Evolutionary conservation across 2,113 vertebrate genomes (phyloP).

Genomic region (Archocentrus centrarchus): DNA sequence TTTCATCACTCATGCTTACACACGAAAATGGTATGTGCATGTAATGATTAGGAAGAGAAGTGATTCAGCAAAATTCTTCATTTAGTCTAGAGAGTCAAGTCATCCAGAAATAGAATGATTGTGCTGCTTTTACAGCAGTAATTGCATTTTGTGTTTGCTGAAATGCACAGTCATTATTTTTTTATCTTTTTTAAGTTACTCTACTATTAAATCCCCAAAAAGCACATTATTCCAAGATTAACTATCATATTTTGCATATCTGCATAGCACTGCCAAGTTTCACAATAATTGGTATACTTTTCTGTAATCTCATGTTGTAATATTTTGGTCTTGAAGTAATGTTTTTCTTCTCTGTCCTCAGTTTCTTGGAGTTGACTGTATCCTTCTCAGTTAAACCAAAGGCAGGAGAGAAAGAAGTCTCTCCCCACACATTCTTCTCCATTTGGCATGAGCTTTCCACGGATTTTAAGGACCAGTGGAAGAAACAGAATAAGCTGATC

Average conservation of each 20-base stretch:
- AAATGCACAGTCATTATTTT: constrained; percentile 37
- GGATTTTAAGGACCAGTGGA: constrained; percentile 98
- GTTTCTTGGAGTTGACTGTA: constrained; percentile 90
- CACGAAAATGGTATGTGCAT: not conserved
- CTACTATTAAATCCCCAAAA: constrained; percentile 41
- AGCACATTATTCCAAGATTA: constrained; percentile 51
- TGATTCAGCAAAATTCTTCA: not conserved
- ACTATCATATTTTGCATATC: constrained; percentile 66
- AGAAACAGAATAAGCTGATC: constrained; percentile 94
- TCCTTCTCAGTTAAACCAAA: constrained; percentile 96
- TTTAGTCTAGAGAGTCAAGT: constrained; percentile 23
- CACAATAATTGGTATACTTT: constrained; percentile 53
- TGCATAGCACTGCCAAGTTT: constrained; percentile 52
- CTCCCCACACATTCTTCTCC: constrained; percentile 92
- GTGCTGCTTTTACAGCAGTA: constrained; percentile 9
- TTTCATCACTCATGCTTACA: constrained; percentile 12
- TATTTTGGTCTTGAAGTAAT: constrained; percentile 60
- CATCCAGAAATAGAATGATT: not conserved
- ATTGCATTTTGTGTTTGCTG: constrained; percentile 25
- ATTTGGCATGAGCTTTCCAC: constrained; percentile 97
- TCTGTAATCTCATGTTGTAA: constrained; percentile 63
- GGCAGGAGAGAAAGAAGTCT: constrained; percentile 94
- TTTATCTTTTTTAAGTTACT: constrained; percentile 15
- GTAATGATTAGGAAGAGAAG: not conserved
- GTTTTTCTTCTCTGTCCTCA: constrained; percentile 79